phyloP scores from a whole-genome alignment of 92 coral and sea anemone genomes.

The Virgularia gustaviana region DNA sequence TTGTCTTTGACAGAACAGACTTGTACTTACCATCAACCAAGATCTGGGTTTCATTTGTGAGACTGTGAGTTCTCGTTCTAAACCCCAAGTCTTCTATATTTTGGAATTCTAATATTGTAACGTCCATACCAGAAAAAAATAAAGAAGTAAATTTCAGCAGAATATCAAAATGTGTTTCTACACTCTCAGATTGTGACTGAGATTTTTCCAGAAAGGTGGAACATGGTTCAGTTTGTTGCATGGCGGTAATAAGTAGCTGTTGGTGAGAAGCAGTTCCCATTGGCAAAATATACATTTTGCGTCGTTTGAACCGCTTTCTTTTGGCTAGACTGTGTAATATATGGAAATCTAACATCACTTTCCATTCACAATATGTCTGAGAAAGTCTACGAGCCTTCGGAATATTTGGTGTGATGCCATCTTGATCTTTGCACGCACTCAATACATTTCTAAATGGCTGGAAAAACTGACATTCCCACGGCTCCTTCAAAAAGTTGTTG shows the following conservation, averaged over 20 bases:
- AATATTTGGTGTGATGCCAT: neutral
- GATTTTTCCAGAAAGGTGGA: constrained; percentile 17
- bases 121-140: constrained; percentile 72
- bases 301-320: constrained; percentile 58
- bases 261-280: constrained; percentile 66
- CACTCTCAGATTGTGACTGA: too few relatives aligned
- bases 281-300: constrained; percentile 66
- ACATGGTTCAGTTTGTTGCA: constrained; percentile 28
- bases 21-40: constrained; percentile 66
- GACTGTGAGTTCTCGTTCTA: constrained; percentile 58
- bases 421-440: neutral
- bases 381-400: constrained; percentile 11
- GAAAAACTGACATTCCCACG: neutral
- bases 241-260: neutral
- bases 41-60: constrained; percentile 63
- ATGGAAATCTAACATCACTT: constrained; percentile 76
- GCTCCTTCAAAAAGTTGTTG: neutral
- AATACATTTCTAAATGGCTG: neutral
- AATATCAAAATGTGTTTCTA: constrained; percentile 57
- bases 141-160: constrained; percentile 52
- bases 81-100: constrained; percentile 52
- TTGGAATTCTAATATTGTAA: constrained; percentile 54
- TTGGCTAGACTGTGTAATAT: constrained; percentile 58
- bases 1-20: neutral
- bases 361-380: constrained; percentile 85